A percentile compares a stretch with the other conserved stretches of the same genome.
Conservation (phyloP, 2,797 vertebrate species). For the Aldrovandia affinis region DNA sequence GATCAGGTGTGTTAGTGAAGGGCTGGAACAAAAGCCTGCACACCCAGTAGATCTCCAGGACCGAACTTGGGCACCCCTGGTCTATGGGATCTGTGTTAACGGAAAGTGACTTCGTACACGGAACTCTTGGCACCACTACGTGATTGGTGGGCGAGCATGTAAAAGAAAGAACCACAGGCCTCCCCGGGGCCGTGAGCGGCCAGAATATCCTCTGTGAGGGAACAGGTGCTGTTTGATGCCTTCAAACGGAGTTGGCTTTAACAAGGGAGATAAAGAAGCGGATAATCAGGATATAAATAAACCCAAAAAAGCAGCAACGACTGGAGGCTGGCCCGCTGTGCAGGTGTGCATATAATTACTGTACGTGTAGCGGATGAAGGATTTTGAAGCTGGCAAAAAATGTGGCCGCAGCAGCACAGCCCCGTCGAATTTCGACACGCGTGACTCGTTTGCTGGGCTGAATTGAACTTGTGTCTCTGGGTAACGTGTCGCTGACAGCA, state of each 20-base stretch:
- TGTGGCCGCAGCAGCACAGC: neutral
- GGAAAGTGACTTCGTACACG: too few relatives aligned
- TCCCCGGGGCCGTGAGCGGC: neutral
- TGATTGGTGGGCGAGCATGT: too few relatives aligned
- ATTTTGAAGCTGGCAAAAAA: neutral
- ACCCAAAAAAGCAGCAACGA: neutral
- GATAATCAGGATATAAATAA: slow-evolving; percentile 15
- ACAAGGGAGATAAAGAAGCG: neutral
- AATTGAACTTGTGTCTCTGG: neutral
- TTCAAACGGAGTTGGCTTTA: neutral
- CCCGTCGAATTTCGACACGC: neutral
- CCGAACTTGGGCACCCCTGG: too few relatives aligned
- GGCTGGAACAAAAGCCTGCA: too few relatives aligned
- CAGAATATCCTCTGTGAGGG: neutral
- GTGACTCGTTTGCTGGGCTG: neutral
- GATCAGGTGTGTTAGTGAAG: too few relatives aligned
- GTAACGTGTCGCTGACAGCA: neutral
- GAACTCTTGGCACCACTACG: too few relatives aligned
- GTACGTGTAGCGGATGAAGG: neutral
- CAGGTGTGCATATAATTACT: neutral
- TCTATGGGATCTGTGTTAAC: too few relatives aligned
- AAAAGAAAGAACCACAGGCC: too few relatives aligned
- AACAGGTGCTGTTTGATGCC: neutral
- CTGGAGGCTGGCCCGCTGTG: neutral
- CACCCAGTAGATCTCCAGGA: too few relatives aligned